phyloP scores from a whole-genome alignment of 2,888 invertebrate genomes.

The Desoria tigrina region DNA sequence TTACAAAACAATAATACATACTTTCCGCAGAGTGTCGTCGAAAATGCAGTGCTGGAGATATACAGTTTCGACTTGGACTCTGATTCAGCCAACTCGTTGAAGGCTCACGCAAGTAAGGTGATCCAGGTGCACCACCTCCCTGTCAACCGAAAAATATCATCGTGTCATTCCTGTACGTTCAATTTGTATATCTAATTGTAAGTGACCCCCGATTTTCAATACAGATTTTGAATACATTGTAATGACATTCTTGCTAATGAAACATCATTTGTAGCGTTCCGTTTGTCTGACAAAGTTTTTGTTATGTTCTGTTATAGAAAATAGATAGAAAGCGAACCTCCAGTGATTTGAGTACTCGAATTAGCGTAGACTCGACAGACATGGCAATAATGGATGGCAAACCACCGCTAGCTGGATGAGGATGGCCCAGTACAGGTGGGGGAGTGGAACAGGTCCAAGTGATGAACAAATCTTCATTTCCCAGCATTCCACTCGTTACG shows the following conservation, averaged over 20 bases:
- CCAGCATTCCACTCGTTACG: constrained; percentile 49
- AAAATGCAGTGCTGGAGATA: constrained; percentile 48
- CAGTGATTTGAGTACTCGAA: constrained; percentile 60
- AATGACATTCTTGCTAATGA: no score
- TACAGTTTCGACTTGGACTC: constrained; percentile 51
- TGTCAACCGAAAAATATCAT: constrained; percentile 11
- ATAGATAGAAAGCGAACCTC: constrained; percentile 59
- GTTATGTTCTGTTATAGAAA: no score
- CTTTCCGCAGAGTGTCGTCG: constrained; percentile 53
- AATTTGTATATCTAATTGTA: no score
- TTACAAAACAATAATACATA: constrained; percentile 23
- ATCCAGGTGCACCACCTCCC: constrained; percentile 50
- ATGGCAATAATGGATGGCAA: constrained; percentile 57
- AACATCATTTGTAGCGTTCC: no score
- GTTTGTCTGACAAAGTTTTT: no score
- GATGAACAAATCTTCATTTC: constrained; percentile 53
- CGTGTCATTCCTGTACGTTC: neutral
- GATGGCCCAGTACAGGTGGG: constrained; percentile 52
- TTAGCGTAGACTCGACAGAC: constrained; percentile 62
- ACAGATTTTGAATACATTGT: no score
- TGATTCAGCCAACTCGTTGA: constrained; percentile 52
- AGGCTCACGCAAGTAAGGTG: constrained; percentile 52
- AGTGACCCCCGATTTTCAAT: no score
- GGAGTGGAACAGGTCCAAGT: constrained; percentile 54
- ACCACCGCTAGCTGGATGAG: constrained; percentile 45